Percentiles rank a stretch among this genome's conserved stretches.
Evolutionary conservation across 2,113 vertebrate genomes (phyloP).

Genomic region (Ammodytes marinus): DNA sequence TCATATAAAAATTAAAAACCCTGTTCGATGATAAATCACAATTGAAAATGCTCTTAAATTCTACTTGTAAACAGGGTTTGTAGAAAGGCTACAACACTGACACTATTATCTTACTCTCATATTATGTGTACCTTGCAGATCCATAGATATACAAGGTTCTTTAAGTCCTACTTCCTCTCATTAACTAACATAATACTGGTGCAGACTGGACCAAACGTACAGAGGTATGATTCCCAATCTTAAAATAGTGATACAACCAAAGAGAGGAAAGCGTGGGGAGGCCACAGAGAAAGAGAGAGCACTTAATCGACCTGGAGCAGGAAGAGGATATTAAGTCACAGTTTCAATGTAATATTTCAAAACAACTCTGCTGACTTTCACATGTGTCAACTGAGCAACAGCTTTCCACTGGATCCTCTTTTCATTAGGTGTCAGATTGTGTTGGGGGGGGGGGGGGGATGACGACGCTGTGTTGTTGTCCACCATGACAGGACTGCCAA

Average conservation of each 20-base stretch:
- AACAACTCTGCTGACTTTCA: conserved; percentile 77
- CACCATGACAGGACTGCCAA: conserved; percentile 4
- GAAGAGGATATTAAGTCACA: conserved; percentile 80
- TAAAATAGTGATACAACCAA: conserved; percentile 72
- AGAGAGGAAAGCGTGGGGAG: conserved; percentile 64
- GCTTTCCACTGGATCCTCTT: conserved; percentile 46
- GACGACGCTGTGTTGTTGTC: conserved; percentile 4
- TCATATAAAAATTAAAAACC: conserved; percentile 23
- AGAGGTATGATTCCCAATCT: conserved; percentile 63
- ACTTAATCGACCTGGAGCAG: conserved; percentile 61
- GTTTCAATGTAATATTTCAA: conserved; percentile 72
- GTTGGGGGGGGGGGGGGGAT: not conserved
- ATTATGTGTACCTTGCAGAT: conserved; percentile 47
- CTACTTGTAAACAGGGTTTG: not conserved
- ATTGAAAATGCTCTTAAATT: conserved; percentile 15
- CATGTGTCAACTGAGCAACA: conserved; percentile 52
- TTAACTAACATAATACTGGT: conserved; percentile 49
- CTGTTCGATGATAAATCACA: conserved; percentile 18
- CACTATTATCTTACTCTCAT: not conserved
- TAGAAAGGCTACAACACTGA: conserved; percentile 5
- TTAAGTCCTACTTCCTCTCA: conserved; percentile 46
- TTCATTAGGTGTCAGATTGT: conserved; percentile 35
- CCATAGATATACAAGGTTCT: conserved; percentile 19
- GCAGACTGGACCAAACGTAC: conserved; percentile 49
- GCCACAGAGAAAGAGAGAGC: conserved; percentile 55